Conservation (phyloP, 2,888 invertebrate species). For the Fragum whitleyi region DNA sequence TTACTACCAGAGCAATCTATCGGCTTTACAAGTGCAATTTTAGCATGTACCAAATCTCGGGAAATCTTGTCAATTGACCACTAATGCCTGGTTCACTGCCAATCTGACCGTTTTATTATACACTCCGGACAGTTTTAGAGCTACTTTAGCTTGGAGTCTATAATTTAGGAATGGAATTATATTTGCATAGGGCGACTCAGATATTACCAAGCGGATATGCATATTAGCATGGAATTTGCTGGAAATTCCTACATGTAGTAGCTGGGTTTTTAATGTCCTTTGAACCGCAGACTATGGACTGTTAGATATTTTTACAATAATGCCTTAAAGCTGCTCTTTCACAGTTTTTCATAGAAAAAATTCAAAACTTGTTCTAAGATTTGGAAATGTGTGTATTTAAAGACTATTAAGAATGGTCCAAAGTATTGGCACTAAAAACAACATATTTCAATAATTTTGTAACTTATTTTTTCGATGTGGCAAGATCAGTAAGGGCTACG, state of each 20-base stretch:
- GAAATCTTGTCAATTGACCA: slow-evolving; percentile 18
- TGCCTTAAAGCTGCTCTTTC: too few species aligned
- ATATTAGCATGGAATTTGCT: background rate
- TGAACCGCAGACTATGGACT: too few species aligned
- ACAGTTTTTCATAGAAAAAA: too few species aligned
- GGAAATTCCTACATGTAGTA: background rate
- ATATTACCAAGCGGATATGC: background rate
- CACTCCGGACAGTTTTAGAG: background rate
- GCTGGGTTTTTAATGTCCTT: too few species aligned
- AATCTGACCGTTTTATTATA: slow-evolving; percentile 6
- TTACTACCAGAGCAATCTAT: background rate
- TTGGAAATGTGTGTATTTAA: too few species aligned
- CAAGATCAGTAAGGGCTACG: too few species aligned
- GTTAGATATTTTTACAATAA: too few species aligned
- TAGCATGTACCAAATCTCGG: slow-evolving; percentile 6
- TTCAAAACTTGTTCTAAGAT: too few species aligned
- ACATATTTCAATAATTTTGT: too few species aligned
- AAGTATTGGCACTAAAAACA: too few species aligned
- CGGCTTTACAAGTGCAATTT: background rate
- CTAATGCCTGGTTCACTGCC: slow-evolving; percentile 9
- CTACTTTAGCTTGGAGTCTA: background rate
- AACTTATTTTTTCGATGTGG: too few species aligned
- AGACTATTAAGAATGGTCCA: too few species aligned
- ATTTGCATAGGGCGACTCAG: background rate
- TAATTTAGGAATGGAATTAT: background rate